Base-by-base conservation (phyloP, 2,797 vertebrate genomes). In the Leontopithecus rosalia region DNA sequence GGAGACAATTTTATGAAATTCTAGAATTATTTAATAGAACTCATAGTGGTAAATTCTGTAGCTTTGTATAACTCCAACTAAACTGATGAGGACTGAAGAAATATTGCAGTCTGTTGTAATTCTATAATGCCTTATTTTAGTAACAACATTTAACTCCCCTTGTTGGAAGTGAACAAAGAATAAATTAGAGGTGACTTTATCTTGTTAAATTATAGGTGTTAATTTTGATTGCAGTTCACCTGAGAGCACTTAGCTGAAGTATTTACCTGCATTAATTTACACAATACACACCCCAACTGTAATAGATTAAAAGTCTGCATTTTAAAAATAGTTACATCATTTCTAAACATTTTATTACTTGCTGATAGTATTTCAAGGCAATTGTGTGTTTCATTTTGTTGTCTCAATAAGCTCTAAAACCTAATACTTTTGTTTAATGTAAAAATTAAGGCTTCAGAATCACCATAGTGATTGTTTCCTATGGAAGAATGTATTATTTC, bases 241-340 rank as follows among this genome's bases (percentile, higher is more conserved):
- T 0, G 24, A 98, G 93, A 95, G 73, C 83, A 52, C 76, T 97
- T 96, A 88, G 43, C 93, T 96, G 73, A 81, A 43, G 1, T 36
- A n/a, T 96, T 98, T 98, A 96, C 95, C 90, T 97, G 77, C 70
- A 50, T 72, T 98, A 97, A 95, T 97, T 98, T 97, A 70, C 61
- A 84, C 43, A n/a, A 50, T 73, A 97, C 88, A 96, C 57, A 97
- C 67, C 85, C 83, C 41, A 33, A 90, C 76, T 91, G 41, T 39
- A 94, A 80, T 86, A 57, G 30, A 26, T 41, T 36, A 15, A 92
- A 98, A 94, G 36, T 39, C 57, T 81, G 67, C 77, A 39, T 93
- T 97, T 97, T 89, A 75, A 77, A 94, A 84, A 58, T 17, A 67
- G 39, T 89, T 22, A 11, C 61, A 26, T 96, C 43, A 33, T 88